These are phyloP conservation scores for Wiebesia pumilae DNA, from an alignment of 1,140 invertebrate species.

Conservation along the genomic window DNA sequence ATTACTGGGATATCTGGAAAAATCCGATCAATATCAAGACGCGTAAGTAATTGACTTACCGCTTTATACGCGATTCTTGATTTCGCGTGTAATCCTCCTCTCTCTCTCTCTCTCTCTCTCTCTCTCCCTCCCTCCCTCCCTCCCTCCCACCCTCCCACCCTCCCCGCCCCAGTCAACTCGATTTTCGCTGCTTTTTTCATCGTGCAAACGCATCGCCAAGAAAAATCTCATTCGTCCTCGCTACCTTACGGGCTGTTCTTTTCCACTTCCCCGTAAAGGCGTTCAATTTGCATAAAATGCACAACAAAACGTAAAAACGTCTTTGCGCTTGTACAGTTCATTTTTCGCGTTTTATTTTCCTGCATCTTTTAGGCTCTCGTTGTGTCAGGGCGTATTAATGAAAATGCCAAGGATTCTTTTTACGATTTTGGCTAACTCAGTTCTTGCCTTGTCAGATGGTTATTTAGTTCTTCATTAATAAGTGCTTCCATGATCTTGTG, in stretches of 20 bases:
- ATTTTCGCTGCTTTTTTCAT: background rate
- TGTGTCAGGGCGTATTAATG: conserved; percentile 29
- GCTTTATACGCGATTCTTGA: background rate
- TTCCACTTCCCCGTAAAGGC: conserved; percentile 15
- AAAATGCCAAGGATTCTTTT: conserved; percentile 27
- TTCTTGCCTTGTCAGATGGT: background rate
- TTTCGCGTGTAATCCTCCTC: background rate
- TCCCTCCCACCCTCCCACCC: no score
- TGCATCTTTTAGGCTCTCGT: background rate
- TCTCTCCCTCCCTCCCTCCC: no score
- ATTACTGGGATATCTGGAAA: background rate
- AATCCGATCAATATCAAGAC: background rate
- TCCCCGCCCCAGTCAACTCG: background rate
- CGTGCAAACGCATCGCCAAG: background rate
- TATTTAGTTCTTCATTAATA: conserved; percentile 30
- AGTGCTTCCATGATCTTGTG: conserved; percentile 5
- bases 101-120: background rate
- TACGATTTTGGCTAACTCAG: conserved; percentile 12
- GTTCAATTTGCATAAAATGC: conserved; percentile 47
- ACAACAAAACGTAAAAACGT: conserved; percentile 29
- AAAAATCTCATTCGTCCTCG: conserved; percentile 24
- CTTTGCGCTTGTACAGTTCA: conserved; percentile 18
- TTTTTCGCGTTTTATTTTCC: conserved; percentile 1
- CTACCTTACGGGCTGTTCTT: conserved; percentile 35
- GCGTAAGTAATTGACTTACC: background rate